Evolutionary conservation across 2,888 invertebrate genomes (phyloP).

Genomic region (Thalpophila matura): DNA sequence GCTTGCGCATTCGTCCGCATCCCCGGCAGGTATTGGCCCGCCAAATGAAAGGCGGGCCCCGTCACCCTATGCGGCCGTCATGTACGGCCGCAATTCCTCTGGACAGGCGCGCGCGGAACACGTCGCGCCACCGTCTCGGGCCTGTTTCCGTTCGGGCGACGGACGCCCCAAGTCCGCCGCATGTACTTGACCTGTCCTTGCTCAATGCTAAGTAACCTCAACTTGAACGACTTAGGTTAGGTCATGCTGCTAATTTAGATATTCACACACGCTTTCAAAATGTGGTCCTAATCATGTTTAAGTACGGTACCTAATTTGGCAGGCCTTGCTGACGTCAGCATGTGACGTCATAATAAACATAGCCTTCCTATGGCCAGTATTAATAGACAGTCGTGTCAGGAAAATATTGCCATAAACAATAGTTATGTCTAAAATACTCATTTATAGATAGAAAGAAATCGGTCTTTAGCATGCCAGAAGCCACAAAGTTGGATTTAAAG

Average conservation of each 20-base stretch:
- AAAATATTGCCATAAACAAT: constrained; percentile 1
- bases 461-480: neutral
- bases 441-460: too few species aligned
- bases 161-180: too few species aligned
- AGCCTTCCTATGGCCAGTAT: neutral
- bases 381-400: neutral
- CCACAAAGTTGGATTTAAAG: neutral
- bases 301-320: constrained; percentile 5
- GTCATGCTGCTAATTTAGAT: constrained; percentile 26
- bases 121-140: too few species aligned
- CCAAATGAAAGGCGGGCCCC: too few species aligned
- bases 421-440: neutral
- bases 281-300: constrained; percentile 21
- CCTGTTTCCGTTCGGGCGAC: too few species aligned
- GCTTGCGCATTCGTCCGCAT: too few species aligned
- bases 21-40: too few species aligned
- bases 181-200: constrained; percentile 45
- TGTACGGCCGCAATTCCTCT: too few species aligned
- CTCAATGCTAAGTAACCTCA: constrained; percentile 52
- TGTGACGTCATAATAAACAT: constrained; percentile 17
- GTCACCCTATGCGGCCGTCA: too few species aligned
- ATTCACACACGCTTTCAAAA: constrained; percentile 15
- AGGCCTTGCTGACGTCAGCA: constrained; percentile 1
- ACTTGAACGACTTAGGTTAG: constrained; percentile 41
- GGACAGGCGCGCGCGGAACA: too few species aligned